Evolutionary conservation across 2,113 vertebrate genomes (phyloP).

Genomic region (Psittacus erithacus): DNA sequence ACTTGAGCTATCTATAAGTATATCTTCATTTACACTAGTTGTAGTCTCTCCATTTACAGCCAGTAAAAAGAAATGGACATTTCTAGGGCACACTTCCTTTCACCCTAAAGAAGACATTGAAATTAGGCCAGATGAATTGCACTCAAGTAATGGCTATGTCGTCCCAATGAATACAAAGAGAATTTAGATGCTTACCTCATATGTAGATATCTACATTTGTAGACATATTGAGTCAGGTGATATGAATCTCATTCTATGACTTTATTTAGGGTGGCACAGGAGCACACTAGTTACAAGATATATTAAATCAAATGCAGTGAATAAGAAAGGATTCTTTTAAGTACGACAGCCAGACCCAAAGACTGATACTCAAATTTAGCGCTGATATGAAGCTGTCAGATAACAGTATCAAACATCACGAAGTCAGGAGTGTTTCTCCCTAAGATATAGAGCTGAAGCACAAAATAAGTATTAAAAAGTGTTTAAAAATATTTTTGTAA

Average conservation of each 20-base stretch:
- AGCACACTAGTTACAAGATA: background rate
- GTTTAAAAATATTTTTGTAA: background rate
- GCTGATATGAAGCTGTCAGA: background rate
- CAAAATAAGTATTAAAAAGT: background rate
- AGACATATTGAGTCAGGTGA: background rate
- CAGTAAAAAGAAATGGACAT: background rate
- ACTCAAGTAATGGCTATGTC: background rate
- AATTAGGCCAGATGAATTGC: background rate
- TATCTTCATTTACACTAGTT: background rate
- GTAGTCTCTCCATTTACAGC: background rate
- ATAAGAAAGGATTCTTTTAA: background rate
- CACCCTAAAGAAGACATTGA: background rate
- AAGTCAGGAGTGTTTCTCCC: background rate
- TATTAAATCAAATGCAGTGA: background rate
- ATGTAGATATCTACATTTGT: background rate
- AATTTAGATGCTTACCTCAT: background rate
- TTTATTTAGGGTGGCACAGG: background rate
- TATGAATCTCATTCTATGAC: background rate
- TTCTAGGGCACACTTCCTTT: slow-evolving; percentile 10
- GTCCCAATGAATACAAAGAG: background rate
- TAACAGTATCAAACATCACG: background rate
- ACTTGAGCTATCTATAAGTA: background rate
- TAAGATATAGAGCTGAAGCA: background rate
- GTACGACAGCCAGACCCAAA: background rate
- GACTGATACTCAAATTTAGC: background rate